Evolutionary conservation across 2,113 vertebrate species (phyloP).

Genomic region (Lamprologus lemairii): DNA sequence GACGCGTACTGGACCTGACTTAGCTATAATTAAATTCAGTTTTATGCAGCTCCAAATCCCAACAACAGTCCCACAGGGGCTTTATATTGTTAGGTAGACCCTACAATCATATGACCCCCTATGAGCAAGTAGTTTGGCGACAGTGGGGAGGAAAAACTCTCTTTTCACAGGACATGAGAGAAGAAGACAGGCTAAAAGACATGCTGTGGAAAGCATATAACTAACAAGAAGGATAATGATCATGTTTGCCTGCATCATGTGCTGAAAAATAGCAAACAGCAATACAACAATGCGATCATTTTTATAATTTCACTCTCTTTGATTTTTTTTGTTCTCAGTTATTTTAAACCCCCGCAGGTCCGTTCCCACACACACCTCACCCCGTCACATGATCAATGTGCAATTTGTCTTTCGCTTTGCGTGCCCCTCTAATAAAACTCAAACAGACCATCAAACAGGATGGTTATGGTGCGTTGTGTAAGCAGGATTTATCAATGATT

Average conservation of each 20-base stretch:
- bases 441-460: conserved; percentile 8
- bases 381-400: not conserved
- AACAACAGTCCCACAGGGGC: not conserved
- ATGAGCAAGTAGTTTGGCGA: accelerated
- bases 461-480: not conserved
- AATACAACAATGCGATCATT: not conserved
- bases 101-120: not conserved
- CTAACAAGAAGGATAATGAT: not conserved
- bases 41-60: not conserved
- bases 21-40: accelerated
- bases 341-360: not conserved
- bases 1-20: not conserved
- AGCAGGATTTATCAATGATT: conserved; percentile 32
- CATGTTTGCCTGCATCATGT: not conserved
- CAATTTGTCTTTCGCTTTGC: not conserved
- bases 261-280: not conserved
- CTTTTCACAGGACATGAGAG: not conserved
- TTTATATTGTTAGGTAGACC: not conserved
- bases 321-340: not conserved
- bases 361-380: not conserved
- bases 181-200: not conserved
- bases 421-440: conserved; percentile 5
- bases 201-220: accelerated
- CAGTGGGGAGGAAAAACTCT: not conserved
- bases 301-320: not conserved